Evolutionary conservation across 1,140 invertebrate species (phyloP), one percentile per base, ranked within the genome.

Genomic region (Drosophila kepulauana): DNA sequence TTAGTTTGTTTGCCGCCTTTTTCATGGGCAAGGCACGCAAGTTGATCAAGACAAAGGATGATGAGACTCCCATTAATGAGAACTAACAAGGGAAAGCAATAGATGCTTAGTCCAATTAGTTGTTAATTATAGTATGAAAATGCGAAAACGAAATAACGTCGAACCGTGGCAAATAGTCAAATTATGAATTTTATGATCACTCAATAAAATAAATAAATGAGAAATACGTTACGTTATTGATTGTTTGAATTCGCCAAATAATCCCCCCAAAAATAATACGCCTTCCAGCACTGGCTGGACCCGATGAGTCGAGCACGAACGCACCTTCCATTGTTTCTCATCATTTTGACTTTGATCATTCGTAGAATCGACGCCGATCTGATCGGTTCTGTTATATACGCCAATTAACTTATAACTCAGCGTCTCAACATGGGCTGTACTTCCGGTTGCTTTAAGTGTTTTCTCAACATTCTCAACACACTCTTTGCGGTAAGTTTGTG

Each of bases 21-120:
- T 41, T 88, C 41, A 79, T 87, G 82, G 82, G 82, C 62, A 82
- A 82, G 33, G 82, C 82, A 4, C 84, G 82, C 43, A 87, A 88
- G 67, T 49, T 80, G 46, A 75, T 72, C 59, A 87, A 87, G 67
- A 67, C 79, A 28, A 87, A 87, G 84, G 82, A 87, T 11, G 82
- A 87, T 25, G 82, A 87, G 66, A 62, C 79, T 54, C 82, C 84
- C 69, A 87, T 87, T 25, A 88, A 78, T 71, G 66, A 87, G 45
- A 76, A 66, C 20, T 75, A 54, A 67, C 20, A 25, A 38, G 30
- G 46, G 11, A 35, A 11, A 15, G 20, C 38, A 45, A 25, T 64
- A 56, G 52, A 16, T 28, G 33, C 28, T 35, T 49, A 48, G 33
- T 46, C 25, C 41, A 58, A 63, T 58, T 69, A 75, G 43, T 45